Evolutionary conservation across 2,888 invertebrate genomes (phyloP).

Genomic region (Imbricaverruca yamaguchii): DNA sequence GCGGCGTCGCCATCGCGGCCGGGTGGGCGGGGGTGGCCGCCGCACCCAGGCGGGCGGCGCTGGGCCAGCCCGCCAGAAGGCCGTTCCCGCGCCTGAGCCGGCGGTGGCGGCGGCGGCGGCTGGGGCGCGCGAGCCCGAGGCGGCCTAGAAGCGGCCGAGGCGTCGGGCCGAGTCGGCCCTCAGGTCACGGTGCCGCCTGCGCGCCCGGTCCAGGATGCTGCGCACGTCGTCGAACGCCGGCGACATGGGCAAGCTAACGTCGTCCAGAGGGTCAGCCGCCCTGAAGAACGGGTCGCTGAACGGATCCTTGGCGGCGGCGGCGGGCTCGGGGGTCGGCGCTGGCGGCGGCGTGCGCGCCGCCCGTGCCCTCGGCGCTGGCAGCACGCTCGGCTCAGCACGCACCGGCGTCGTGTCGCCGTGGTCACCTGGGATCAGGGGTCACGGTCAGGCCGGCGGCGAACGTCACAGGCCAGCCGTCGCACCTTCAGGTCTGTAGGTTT

Average conservation of each 20-base stretch:
- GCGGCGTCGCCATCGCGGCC: too few species aligned
- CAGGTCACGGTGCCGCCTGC: conserved; percentile 6
- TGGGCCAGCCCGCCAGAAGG: neutral
- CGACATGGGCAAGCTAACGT: neutral
- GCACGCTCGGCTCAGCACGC: neutral
- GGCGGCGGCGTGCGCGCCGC: neutral
- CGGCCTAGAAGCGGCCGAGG: neutral
- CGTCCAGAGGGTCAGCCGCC: neutral
- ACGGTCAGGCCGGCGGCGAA: too few species aligned
- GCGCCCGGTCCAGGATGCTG: neutral
- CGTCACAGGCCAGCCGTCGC: too few species aligned
- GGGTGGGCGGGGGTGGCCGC: neutral
- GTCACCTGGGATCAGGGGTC: neutral
- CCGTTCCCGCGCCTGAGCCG: neutral
- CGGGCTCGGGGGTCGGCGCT: neutral
- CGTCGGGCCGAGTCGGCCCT: neutral
- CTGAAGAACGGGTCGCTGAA: conserved; percentile 16
- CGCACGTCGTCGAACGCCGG: conserved; percentile 8
- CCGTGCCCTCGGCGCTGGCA: neutral
- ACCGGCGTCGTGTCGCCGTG: neutral
- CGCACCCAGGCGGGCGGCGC: neutral
- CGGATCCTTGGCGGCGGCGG: conserved; percentile 1
- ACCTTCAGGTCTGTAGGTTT: too few species aligned
- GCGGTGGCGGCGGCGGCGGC: neutral
- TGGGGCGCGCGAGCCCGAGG: too few species aligned